A percentile compares a stretch with the other conserved stretches of the same genome.
Evolutionary conservation across 2,888 invertebrate genomes (phyloP).

Genomic region (Thereva unica): DNA sequence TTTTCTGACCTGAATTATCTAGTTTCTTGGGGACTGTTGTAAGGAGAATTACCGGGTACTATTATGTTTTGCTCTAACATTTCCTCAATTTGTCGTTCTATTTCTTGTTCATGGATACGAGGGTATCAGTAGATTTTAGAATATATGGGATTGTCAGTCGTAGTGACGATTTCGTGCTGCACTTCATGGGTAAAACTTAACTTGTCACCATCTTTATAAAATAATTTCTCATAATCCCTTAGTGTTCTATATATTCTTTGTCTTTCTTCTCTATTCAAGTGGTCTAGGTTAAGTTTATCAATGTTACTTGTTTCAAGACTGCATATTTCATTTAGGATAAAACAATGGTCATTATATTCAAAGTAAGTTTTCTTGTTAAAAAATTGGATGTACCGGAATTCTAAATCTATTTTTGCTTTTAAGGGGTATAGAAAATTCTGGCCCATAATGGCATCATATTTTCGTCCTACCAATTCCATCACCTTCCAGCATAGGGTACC

Average conservation of each 20-base stretch:
- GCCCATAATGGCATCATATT: slow-evolving; percentile 8
- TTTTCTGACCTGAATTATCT: too few species aligned
- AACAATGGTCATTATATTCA: background rate
- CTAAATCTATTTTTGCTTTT: slow-evolving; percentile 1
- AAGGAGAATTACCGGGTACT: too few species aligned
- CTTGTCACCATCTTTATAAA: slow-evolving; percentile 2
- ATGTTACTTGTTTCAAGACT: background rate
- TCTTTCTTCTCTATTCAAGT: background rate
- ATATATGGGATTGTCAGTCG: too few species aligned
- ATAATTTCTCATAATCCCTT: background rate
- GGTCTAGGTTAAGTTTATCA: background rate
- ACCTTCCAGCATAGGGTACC: slow-evolving; percentile 6
- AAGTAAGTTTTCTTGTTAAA: background rate
- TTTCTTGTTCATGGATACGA: too few species aligned
- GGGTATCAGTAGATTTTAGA: too few species aligned
- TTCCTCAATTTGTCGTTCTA: too few species aligned
- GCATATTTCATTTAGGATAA: slow-evolving; percentile 2
- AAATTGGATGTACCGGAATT: background rate
- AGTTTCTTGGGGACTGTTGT: too few species aligned
- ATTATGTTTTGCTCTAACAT: too few species aligned
- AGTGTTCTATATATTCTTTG: background rate
- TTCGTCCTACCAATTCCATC: background rate
- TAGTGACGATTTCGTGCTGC: too few species aligned
- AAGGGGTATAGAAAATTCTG: slow-evolving; percentile 3
- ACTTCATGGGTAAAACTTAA: too few species aligned